Evolutionary conservation across 2,888 invertebrate species (phyloP).

Genomic region (Ceriagrion tenellum): DNA sequence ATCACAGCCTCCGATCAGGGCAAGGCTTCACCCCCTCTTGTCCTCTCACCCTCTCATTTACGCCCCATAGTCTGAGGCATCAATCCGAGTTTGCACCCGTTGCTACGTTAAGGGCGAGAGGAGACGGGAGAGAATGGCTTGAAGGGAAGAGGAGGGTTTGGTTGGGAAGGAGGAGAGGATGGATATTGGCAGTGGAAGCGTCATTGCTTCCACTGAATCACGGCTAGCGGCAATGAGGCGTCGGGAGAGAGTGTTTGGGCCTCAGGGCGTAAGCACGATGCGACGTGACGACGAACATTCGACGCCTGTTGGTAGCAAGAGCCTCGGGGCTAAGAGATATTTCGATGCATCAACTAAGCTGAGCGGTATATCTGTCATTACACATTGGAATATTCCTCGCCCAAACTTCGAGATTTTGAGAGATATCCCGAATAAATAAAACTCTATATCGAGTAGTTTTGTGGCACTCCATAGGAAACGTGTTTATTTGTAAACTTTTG

Average conservation of each 20-base stretch:
- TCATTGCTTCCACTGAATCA: slow-evolving; percentile 28
- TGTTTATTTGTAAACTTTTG: too few species aligned
- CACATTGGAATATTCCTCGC: too few species aligned
- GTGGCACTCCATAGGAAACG: too few species aligned
- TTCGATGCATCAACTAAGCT: too few species aligned
- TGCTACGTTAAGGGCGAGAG: background rate
- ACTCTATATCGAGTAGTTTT: too few species aligned
- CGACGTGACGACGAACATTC: background rate
- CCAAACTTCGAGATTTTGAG: too few species aligned
- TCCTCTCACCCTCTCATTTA: background rate
- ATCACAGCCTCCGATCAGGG: background rate
- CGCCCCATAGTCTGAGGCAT: slow-evolving; percentile 16
- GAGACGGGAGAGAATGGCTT: background rate
- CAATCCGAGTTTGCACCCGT: slow-evolving; percentile 11
- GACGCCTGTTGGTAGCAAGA: too few species aligned
- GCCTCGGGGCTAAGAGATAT: too few species aligned
- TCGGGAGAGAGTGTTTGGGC: background rate
- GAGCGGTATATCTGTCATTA: too few species aligned
- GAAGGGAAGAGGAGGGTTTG: background rate
- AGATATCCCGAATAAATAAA: too few species aligned
- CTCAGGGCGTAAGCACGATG: background rate
- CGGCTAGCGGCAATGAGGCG: background rate
- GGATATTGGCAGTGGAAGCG: background rate
- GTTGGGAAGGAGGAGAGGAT: background rate
- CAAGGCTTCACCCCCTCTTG: too few species aligned